Percentiles rank a stretch among this genome's conserved stretches.
Evolutionary conservation across 1,140 invertebrate genomes (phyloP).

Genomic region (Piezodorus guildinii): DNA sequence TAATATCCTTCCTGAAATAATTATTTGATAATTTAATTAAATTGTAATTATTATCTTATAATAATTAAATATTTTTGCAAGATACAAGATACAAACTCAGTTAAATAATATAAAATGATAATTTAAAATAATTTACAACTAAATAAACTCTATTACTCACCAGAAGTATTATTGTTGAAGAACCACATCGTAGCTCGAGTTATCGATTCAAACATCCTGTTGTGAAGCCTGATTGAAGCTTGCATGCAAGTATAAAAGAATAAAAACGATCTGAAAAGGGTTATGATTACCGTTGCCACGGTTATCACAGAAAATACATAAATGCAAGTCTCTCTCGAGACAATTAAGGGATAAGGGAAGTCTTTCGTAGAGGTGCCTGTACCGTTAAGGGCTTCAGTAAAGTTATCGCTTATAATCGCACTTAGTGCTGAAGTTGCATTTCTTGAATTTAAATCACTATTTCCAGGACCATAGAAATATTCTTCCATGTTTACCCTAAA

Average conservation of each 20-base stretch:
- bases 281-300: constrained; percentile 41
- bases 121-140: too few species aligned
- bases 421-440: too few species aligned
- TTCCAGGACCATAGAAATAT: background rate
- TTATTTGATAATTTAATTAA: too few species aligned
- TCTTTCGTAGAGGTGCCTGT: background rate
- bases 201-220: constrained; percentile 70
- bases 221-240: constrained; percentile 70
- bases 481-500: constrained; percentile 7
- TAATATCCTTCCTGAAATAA: constrained; percentile 47
- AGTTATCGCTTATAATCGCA: too few species aligned
- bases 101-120: too few species aligned
- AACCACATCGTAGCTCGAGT: constrained; percentile 74
- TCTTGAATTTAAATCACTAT: too few species aligned
- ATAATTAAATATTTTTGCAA: too few species aligned
- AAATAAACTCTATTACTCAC: constrained; percentile 25
- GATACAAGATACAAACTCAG: too few species aligned
- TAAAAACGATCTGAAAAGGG: constrained; percentile 48
- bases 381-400: too few species aligned
- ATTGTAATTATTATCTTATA: too few species aligned
- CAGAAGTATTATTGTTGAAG: constrained; percentile 74
- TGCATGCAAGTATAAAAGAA: constrained; percentile 71
- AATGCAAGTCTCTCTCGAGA: constrained; percentile 35
- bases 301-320: constrained; percentile 51
- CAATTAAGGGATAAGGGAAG: background rate